Conservation (phyloP, 2,797 vertebrate species). For the Sebastes taczanowskii region DNA sequence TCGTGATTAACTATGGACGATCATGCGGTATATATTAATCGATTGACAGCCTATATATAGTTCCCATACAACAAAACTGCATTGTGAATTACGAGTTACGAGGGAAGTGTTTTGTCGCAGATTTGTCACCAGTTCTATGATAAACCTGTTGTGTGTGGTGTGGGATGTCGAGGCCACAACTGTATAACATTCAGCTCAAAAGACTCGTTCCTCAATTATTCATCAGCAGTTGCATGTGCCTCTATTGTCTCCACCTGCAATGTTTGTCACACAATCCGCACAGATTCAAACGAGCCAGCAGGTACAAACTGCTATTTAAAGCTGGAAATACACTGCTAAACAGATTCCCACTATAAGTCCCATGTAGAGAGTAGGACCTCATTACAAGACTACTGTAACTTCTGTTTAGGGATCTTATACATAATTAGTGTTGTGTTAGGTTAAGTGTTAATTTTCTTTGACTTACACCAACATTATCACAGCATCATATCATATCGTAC, state of each 20-base stretch:
- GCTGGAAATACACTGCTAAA: neutral
- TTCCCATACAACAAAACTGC: too few relatives aligned
- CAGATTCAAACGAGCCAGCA: neutral
- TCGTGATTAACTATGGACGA: too few relatives aligned
- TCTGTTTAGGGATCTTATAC: neutral
- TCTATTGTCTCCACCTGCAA: neutral
- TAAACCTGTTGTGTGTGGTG: neutral
- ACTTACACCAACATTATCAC: neutral
- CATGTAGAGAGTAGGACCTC: neutral
- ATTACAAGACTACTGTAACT: neutral
- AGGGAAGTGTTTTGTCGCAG: too few relatives aligned
- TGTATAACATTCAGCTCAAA: neutral
- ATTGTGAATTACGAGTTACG: too few relatives aligned
- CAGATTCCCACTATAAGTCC: neutral
- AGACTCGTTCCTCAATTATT: neutral
- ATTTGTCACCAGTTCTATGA: neutral
- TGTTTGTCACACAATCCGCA: neutral
- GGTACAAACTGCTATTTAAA: neutral
- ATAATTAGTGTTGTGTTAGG: neutral
- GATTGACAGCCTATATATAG: too few relatives aligned
- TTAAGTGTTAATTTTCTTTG: neutral
- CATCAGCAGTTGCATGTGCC: neutral
- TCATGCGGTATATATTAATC: too few relatives aligned
- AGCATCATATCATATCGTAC: neutral
- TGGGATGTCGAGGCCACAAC: neutral